These are phyloP conservation scores for Molanna angustata DNA, from an alignment of 2,888 invertebrate species.

Conservation along the genomic window DNA sequence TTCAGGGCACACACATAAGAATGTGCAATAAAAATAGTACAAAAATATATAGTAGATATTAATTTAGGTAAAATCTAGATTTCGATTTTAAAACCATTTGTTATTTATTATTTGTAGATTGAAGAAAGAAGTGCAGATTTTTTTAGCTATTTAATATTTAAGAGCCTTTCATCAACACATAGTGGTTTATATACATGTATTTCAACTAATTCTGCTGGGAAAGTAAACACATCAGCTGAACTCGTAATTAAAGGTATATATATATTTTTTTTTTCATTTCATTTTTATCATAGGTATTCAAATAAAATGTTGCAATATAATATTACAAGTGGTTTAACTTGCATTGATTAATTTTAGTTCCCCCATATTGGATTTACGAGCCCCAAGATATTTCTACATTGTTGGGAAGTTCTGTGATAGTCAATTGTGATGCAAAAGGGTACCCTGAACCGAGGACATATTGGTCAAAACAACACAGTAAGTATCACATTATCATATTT, in stretches of 20 bases:
- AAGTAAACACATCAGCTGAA: conserved; percentile 67
- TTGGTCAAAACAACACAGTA: conserved; percentile 73
- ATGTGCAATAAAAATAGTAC: too few relatives aligned
- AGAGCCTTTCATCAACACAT: conserved; percentile 65
- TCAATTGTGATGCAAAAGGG: conserved; percentile 76
- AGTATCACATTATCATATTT: too few relatives aligned
- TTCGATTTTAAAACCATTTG: too few relatives aligned
- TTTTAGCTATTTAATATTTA: conserved; percentile 68
- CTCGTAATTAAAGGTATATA: conserved; percentile 67
- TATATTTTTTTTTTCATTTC: background rate
- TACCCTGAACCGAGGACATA: conserved; percentile 72
- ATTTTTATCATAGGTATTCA: background rate
- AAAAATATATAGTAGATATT: too few relatives aligned
- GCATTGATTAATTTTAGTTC: conserved; percentile 67
- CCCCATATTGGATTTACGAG: conserved; percentile 75
- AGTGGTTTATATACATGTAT: conserved; percentile 72
- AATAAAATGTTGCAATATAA: too few relatives aligned
- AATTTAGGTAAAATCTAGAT: too few relatives aligned
- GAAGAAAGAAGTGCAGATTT: conserved; percentile 69
- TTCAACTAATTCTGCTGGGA: conserved; percentile 69
- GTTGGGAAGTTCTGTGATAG: conserved; percentile 67
- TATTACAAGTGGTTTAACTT: too few relatives aligned
- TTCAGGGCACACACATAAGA: too few relatives aligned
- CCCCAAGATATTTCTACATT: conserved; percentile 71
- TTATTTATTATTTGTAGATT: conserved; percentile 45